Conservation (phyloP, 2,113 vertebrate genomes). For the Castor canadensis region DNA sequence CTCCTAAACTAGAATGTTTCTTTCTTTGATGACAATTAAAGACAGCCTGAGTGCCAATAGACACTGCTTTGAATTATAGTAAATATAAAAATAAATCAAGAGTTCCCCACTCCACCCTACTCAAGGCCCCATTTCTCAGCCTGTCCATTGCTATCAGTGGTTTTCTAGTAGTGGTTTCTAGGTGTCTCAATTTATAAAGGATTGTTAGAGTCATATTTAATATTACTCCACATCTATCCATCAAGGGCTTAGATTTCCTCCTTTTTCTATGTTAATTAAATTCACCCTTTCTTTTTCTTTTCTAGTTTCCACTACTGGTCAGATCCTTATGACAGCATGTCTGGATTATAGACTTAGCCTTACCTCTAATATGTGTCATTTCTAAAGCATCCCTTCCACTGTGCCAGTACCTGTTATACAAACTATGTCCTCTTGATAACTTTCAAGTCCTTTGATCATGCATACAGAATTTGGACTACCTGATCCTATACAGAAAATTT, state of each 20-base stretch:
- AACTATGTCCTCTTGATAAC: not conserved
- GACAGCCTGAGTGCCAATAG: not conserved
- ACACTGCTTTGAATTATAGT: not conserved
- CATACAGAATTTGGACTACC: not conserved
- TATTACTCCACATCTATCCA: not conserved
- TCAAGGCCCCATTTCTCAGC: not conserved
- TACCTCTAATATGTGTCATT: not conserved
- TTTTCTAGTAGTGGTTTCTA: not conserved
- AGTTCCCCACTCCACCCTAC: fast-evolving
- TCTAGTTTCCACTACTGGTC: not conserved
- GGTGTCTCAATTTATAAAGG: not conserved
- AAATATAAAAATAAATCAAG: not conserved
- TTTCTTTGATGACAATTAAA: not conserved
- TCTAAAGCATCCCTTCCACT: not conserved
- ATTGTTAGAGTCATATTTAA: not conserved
- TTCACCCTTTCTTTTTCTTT: not conserved
- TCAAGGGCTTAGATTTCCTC: not conserved
- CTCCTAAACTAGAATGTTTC: not conserved
- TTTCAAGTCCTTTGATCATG: not conserved
- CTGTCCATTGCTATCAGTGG: not conserved
- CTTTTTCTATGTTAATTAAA: not conserved
- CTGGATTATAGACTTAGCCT: not conserved
- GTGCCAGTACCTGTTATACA: not conserved
- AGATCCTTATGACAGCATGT: not conserved
- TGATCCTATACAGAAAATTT: not conserved